Base-by-base conservation (phyloP, 2,113 vertebrate genomes). In the Andinoacara biseriatus region DNA sequence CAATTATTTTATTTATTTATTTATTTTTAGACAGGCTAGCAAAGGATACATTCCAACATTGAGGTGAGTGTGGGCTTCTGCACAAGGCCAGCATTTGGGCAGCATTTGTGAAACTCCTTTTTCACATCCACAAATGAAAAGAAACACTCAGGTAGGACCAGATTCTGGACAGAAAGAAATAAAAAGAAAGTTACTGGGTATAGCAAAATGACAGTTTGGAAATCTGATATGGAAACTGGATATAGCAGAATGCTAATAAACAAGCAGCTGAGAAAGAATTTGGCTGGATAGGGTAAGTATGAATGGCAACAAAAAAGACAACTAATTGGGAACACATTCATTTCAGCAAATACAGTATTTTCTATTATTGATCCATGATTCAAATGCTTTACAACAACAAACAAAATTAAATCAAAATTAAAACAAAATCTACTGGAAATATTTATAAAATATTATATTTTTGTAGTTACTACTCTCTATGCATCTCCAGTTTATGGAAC, bases 1-100 rank as follows among this genome's bases (percentile, higher is more conserved):
- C n/a, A n/a, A n/a, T n/a, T n/a, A n/a, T n/a, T n/a, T n/a, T n/a
- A n/a, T n/a, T n/a, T n/a, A n/a, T n/a, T n/a, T n/a, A n/a, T n/a
- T n/a, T n/a, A n/a, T n/a, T n/a, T n/a, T 26, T 26, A 26, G 26
- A 26, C 59, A 49, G 9, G 11, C 15, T 20, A 49, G 5, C n/a
- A 29, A 85, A 96, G 94, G 96, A 97, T 99, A 98, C 98, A 97
- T 90, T 99, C 97, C 87, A 97, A 94, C 97, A 99, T 99, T 72
- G 95, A 96, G 82, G 95, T 76, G 75, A 97, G 95, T 1, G 96
- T 95, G 87, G 96, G 96, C 83, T 97, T 96, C 86, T 96, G 95
- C 81, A 93, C 92, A 2, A 96, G 60, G 84, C 95, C 94, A 58
- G 95, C 91, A 31, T 94, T 96, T 18, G 97, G 96, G 77, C 97